Evolutionary conservation across 1,140 invertebrate species (phyloP), one percentile per base, ranked within the genome.

Genomic region (Drosophila repletoides): DNA sequence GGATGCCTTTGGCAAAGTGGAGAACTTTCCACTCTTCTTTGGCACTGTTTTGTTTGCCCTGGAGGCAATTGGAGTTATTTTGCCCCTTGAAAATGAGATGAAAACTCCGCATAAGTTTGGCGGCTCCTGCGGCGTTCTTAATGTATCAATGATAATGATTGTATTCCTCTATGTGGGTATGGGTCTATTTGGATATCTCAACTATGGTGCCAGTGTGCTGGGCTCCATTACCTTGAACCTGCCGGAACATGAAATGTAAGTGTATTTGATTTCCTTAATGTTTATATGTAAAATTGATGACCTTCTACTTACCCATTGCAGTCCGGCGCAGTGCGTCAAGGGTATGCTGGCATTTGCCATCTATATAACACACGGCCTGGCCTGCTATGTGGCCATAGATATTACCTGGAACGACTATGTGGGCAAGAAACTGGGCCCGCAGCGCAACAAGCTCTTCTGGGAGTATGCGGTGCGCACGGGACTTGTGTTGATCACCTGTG

Each of bases 301-400:
- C 5, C 7, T 7, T 10, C 5, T 9, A 1, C 29, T 3, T 41
- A 5, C 0, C 28, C 19, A 0, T 56, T 14, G 0, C 5, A 95
- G 94, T 46, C 88, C 95, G 0, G 94, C 95, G 2, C 93, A 95
- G 88, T 90, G 92, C 22, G 95, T 95, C 1, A 93, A 95, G 86
- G 88, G 96, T 2, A 93, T 95, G 86, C 92, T 97, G 87, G 94
- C 95, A 0, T 69, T 95, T 15, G 93, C 95, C 1, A 96, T 97
- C 60, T 97, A 94, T 81, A 92, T 96, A 1, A 95, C 95, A 0
- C 96, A 97, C 88, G 93, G 94, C 1, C 90, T 98, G 21, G 96
- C 97, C 72, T 94, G 96, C 69, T 98, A 97, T 90, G 96, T 98
- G 0, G 95, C 96, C 1, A 93, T 97, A 52, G 95, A 95, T 56